Percentiles rank a stretch among this genome's conserved stretches.
Evolutionary conservation across 2,113 vertebrate species (phyloP).

Genomic region (Sceloporus tristichus): DNA sequence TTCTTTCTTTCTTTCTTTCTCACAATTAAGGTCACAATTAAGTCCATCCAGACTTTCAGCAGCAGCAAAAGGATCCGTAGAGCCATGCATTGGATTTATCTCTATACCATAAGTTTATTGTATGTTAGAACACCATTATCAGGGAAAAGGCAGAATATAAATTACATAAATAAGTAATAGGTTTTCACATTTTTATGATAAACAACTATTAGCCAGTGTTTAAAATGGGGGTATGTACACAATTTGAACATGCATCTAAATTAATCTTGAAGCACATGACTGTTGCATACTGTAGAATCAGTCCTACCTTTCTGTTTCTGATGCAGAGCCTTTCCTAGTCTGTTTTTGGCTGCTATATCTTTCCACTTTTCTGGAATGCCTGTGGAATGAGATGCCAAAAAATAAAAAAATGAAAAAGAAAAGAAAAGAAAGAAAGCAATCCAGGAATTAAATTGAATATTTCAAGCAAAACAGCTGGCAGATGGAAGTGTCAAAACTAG

Average conservation of each 20-base stretch:
- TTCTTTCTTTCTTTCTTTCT: not conserved
- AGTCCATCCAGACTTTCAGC: not conserved
- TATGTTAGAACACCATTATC: not conserved
- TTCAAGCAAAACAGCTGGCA: constrained; percentile 53
- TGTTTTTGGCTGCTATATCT: constrained; percentile 90
- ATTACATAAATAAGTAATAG: too few species aligned
- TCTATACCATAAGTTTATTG: not conserved
- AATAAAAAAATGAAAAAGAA: constrained; percentile 62
- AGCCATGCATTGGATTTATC: not conserved
- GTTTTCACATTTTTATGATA: not conserved
- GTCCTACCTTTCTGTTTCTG: constrained; percentile 92
- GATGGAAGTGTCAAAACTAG: constrained; percentile 57
- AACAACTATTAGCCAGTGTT: not conserved
- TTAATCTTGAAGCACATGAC: not conserved
- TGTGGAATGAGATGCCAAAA: constrained; percentile 83
- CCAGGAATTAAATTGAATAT: constrained; percentile 69
- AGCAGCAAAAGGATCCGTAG: not conserved
- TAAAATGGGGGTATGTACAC: not conserved
- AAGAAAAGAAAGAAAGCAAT: constrained; percentile 66
- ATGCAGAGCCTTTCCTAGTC: constrained; percentile 84
- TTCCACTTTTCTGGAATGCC: constrained; percentile 91
- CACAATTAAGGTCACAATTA: not conserved
- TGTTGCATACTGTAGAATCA: constrained; percentile 44
- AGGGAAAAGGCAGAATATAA: too few species aligned
- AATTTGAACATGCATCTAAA: not conserved